phyloP scores from a whole-genome alignment of 1,140 invertebrate species.

The Vollenhovia emeryi region DNA sequence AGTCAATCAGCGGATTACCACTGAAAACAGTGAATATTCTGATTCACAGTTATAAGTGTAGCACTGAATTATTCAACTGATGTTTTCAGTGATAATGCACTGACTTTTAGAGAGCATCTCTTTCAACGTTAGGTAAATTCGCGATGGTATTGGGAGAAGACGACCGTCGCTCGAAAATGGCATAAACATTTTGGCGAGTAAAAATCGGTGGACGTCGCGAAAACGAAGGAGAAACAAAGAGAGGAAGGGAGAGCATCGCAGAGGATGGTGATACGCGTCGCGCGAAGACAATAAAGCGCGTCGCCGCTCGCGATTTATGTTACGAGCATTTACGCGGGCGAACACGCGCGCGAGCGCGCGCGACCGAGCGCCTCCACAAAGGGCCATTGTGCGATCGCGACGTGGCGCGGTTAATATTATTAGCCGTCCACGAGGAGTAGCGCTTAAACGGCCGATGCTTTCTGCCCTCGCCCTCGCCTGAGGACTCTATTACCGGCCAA shows the following conservation, averaged over 20 bases:
- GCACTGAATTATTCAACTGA: too few relatives aligned
- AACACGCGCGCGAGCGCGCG: background rate
- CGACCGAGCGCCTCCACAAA: constrained; percentile 71
- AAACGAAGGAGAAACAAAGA: background rate
- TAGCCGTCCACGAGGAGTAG: constrained; percentile 75
- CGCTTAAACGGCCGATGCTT: constrained; percentile 72
- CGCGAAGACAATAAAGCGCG: constrained; percentile 54
- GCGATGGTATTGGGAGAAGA: background rate
- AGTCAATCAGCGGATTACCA: too few relatives aligned
- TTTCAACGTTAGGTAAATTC: background rate
- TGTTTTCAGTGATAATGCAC: too few relatives aligned
- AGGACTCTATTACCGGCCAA: constrained; percentile 79
- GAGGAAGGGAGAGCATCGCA: background rate
- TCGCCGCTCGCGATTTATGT: constrained; percentile 57
- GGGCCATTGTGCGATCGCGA: constrained; percentile 75
- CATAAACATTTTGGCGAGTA: background rate
- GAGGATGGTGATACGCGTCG: constrained; percentile 22
- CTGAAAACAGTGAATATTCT: too few relatives aligned
- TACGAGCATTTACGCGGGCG: constrained; percentile 57
- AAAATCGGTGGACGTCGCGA: constrained; percentile 6
- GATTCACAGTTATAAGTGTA: too few relatives aligned
- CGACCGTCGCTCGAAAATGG: background rate
- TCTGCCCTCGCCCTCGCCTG: constrained; percentile 65
- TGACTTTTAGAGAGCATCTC: too few relatives aligned
- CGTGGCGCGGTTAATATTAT: constrained; percentile 78